phyloP scores from a whole-genome alignment of 1,140 invertebrate genomes.

The Brachionus paranguensis region DNA sequence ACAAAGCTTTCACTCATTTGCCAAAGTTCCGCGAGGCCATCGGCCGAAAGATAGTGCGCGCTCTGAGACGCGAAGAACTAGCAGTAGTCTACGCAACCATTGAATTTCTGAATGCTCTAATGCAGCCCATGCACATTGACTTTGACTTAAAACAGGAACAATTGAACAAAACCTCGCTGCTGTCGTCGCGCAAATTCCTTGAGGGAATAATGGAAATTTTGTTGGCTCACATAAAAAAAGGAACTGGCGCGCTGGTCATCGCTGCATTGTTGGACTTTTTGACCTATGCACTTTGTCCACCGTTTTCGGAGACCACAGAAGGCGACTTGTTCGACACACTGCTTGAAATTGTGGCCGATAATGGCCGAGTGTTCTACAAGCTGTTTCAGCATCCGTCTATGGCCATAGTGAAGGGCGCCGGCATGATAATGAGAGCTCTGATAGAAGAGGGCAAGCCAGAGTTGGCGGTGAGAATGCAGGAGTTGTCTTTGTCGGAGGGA shows the following conservation, averaged over 20 bases:
- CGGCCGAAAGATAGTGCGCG: constrained; percentile 79
- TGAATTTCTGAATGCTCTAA: constrained; percentile 91
- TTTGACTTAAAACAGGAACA: constrained; percentile 90
- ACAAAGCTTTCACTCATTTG: constrained; percentile 84
- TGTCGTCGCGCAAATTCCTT: constrained; percentile 84
- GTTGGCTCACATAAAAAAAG: constrained; percentile 60
- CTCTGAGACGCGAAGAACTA: constrained; percentile 78
- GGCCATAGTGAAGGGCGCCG: constrained; percentile 94
- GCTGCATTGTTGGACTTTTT: constrained; percentile 93
- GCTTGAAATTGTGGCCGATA: constrained; percentile 81
- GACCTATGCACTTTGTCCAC: constrained; percentile 95
- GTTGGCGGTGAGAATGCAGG: constrained; percentile 87
- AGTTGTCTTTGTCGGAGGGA: constrained; percentile 89
- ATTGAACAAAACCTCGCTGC: constrained; percentile 87
- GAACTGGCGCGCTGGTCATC: constrained; percentile 64
- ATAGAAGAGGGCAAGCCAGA: constrained; percentile 90
- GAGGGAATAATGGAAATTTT: constrained; percentile 90
- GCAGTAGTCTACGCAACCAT: constrained; percentile 89
- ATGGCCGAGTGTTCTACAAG: constrained; percentile 82
- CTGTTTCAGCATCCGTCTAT: constrained; percentile 92
- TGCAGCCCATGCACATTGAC: constrained; percentile 97
- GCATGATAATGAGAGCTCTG: constrained; percentile 88
- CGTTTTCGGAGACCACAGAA: constrained; percentile 97
- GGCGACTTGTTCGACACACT: constrained; percentile 92
- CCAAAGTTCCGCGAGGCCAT: constrained; percentile 89